Percentiles rank a stretch among this genome's conserved stretches.
Evolutionary conservation across 2,888 invertebrate genomes (phyloP).

Genomic region (Baronia brevicornis): DNA sequence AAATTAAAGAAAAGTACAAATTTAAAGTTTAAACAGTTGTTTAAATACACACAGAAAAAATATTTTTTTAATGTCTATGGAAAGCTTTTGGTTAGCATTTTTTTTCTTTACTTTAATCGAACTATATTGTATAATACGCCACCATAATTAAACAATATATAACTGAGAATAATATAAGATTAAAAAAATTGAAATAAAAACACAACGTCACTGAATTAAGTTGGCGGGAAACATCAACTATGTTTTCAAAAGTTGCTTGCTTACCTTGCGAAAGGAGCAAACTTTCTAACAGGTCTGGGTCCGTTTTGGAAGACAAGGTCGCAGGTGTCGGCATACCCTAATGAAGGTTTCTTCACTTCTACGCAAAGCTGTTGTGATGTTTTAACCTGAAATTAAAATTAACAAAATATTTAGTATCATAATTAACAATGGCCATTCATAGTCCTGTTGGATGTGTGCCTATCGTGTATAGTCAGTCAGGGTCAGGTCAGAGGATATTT

Average conservation of each 20-base stretch:
- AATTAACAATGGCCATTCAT: neutral
- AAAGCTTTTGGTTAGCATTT: neutral
- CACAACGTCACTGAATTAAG: too few species aligned
- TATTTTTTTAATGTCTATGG: neutral
- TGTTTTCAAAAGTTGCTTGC: too few species aligned
- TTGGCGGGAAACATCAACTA: too few species aligned
- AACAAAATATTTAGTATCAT: neutral
- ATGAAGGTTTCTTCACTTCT: slow-evolving; percentile 78
- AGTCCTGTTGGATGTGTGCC: neutral
- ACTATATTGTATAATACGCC: too few species aligned
- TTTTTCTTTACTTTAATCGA: too few species aligned
- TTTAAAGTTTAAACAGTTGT: too few species aligned
- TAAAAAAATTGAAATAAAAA: too few species aligned
- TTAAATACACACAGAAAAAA: neutral
- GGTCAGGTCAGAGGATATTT: too few species aligned
- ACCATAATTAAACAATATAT: too few species aligned
- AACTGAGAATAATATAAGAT: too few species aligned
- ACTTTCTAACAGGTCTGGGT: slow-evolving; percentile 76
- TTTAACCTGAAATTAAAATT: slow-evolving; percentile 75
- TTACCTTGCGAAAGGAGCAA: slow-evolving; percentile 80
- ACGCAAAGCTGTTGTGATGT: slow-evolving; percentile 84
- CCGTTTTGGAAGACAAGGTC: slow-evolving; percentile 87
- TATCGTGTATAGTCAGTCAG: neutral
- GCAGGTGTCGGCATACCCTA: slow-evolving; percentile 90
- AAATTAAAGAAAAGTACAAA: too few species aligned